phyloP scores from a whole-genome alignment of 2,888 invertebrate genomes.

The Microctonus aethiopoides region DNA sequence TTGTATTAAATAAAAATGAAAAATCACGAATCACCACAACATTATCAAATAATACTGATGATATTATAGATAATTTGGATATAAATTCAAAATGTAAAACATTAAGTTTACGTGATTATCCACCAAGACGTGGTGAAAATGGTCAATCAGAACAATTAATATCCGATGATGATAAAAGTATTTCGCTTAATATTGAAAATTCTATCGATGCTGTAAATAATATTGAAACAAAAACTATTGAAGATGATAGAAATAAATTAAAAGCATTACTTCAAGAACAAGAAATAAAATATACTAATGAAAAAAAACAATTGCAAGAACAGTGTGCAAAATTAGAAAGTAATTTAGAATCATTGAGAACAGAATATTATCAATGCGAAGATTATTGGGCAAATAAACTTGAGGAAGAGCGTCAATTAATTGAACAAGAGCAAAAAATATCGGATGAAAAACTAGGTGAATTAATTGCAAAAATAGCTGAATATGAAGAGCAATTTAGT shows the following conservation, averaged over 20 bases:
- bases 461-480: constrained; percentile 79
- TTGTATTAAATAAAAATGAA: constrained; percentile 44
- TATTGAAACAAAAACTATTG: constrained; percentile 21
- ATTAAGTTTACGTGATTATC: constrained; percentile 57
- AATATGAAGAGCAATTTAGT: constrained; percentile 82
- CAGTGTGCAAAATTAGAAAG: constrained; percentile 77
- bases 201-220: constrained; percentile 7
- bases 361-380: constrained; percentile 86
- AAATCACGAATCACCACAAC: constrained; percentile 38
- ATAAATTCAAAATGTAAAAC: constrained; percentile 47
- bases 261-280: constrained; percentile 52
- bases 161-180: constrained; percentile 40
- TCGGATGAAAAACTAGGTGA: constrained; percentile 82
- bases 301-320: constrained; percentile 65
- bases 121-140: constrained; percentile 57
- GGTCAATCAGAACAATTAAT: constrained; percentile 36
- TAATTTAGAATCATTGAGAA: constrained; percentile 79
- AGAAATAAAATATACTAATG: constrained; percentile 62
- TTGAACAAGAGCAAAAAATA: constrained; percentile 80
- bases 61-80: constrained; percentile 46
- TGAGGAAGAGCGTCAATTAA: constrained; percentile 80
- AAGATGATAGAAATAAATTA: constrained; percentile 31
- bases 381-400: constrained; percentile 87
- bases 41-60: constrained; percentile 41
- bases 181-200: constrained; percentile 26